A percentile compares a stretch with the other conserved stretches of the same genome.
Evolutionary conservation across 2,797 vertebrate genomes (phyloP).

Genomic region (Sorex maritimensis): DNA sequence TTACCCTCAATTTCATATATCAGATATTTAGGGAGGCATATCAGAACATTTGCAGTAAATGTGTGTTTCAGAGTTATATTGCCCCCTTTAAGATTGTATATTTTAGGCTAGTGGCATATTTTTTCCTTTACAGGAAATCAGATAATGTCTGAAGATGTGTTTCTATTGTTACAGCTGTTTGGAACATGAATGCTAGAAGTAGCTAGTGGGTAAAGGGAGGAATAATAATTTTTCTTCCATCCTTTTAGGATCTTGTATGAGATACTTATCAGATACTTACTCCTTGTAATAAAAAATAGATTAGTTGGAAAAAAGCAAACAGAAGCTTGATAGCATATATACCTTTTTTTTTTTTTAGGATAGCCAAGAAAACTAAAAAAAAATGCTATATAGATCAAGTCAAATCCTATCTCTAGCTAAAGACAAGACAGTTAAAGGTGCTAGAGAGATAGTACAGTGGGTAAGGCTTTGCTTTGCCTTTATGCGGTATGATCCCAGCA

Average conservation of each 20-base stretch:
- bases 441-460: no score
- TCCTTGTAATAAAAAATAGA: not conserved
- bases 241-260: not conserved
- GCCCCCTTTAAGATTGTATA: not conserved
- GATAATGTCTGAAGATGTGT: not conserved
- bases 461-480: no score
- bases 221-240: not conserved
- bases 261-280: not conserved
- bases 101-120: not conserved
- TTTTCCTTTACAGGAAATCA: not conserved
- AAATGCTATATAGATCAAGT: not conserved
- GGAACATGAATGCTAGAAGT: not conserved
- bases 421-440: not conserved
- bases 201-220: not conserved
- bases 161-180: not conserved
- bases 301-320: not conserved
- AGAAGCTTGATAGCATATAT: not conserved
- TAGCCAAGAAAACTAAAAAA: not conserved
- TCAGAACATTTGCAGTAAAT: not conserved
- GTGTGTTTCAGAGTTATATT: not conserved
- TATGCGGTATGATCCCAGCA: no score
- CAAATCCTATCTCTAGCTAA: not conserved
- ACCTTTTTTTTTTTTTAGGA: not conserved
- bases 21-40: not conserved
- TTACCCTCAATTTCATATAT: not conserved